Percentiles rank a stretch among this genome's conserved stretches.
These are phyloP conservation scores for Agrochola lychnidis DNA, from an alignment of 2,888 invertebrate species.

Conservation along the genomic window DNA sequence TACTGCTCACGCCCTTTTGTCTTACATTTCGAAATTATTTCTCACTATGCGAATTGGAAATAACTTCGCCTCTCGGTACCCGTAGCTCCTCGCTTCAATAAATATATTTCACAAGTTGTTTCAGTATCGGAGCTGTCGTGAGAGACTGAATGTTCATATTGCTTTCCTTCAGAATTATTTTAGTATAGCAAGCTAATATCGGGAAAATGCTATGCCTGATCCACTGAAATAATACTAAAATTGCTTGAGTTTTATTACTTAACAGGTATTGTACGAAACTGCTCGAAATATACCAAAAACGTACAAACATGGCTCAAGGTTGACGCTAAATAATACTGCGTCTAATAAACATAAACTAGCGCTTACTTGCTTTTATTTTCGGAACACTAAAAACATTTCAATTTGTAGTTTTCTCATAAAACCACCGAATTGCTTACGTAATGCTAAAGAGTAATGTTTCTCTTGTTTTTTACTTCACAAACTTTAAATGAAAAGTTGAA, in stretches of 20 bases:
- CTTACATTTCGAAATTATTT: constrained; percentile 12
- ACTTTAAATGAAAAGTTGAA: constrained; percentile 28
- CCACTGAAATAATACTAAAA: constrained; percentile 25
- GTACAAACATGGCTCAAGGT: constrained; percentile 46
- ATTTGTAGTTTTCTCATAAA: constrained; percentile 48
- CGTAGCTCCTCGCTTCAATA: constrained; percentile 18
- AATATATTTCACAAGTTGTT: constrained; percentile 48
- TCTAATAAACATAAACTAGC: constrained; percentile 40
- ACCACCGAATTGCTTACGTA: constrained; percentile 5
- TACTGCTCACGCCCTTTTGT: not conserved
- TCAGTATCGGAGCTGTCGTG: constrained; percentile 11
- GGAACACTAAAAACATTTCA: constrained; percentile 39
- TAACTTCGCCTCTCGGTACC: not conserved
- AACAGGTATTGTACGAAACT: constrained; percentile 27
- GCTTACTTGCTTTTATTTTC: constrained; percentile 39
- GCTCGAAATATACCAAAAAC: constrained; percentile 2
- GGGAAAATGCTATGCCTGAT: constrained; percentile 18
- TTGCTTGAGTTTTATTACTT: constrained; percentile 29
- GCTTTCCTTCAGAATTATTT: constrained; percentile 29
- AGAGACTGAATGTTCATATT: constrained; percentile 20
- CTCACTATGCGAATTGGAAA: constrained; percentile 7
- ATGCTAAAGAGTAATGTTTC: constrained; percentile 9
- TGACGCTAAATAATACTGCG: constrained; percentile 17
- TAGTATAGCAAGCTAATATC: constrained; percentile 32
- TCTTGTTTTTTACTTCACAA: constrained; percentile 27